Percentiles rank a stretch among this genome's conserved stretches.
Evolutionary conservation across 2,888 invertebrate species (phyloP).

Genomic region (Cerceris ruficornis): DNA sequence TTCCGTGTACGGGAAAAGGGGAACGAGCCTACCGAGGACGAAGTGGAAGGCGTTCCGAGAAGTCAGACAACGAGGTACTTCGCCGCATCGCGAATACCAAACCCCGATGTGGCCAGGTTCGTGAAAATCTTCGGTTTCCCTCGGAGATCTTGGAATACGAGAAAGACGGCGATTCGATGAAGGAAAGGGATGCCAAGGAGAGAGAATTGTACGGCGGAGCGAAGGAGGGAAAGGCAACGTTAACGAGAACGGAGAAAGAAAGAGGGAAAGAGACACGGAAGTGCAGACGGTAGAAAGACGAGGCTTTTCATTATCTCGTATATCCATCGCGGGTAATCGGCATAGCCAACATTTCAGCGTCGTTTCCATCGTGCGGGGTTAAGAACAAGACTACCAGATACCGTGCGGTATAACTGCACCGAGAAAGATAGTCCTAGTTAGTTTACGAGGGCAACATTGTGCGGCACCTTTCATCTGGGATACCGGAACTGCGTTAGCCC

Average conservation of each 20-base stretch:
- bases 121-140: slow-evolving; percentile 40
- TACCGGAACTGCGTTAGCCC: slow-evolving; percentile 43
- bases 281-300: slow-evolving; percentile 61
- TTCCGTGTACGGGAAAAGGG: slow-evolving; percentile 10
- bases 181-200: slow-evolving; percentile 2
- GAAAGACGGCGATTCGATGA: slow-evolving; percentile 13
- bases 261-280: slow-evolving; percentile 65
- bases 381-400: slow-evolving; percentile 21
- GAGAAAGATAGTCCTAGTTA: slow-evolving; percentile 53
- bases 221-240: slow-evolving; percentile 2
- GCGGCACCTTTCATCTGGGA: slow-evolving; percentile 75
- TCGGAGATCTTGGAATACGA: slow-evolving; percentile 17
- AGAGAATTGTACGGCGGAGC: slow-evolving; percentile 4
- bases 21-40: neutral
- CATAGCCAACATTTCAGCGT: slow-evolving; percentile 72
- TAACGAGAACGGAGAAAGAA: slow-evolving; percentile 8
- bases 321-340: slow-evolving; percentile 76
- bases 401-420: slow-evolving; percentile 3
- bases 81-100: slow-evolving; percentile 26
- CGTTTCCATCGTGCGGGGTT: slow-evolving; percentile 48
- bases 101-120: slow-evolving; percentile 14
- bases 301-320: slow-evolving; percentile 75
- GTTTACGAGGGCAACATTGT: slow-evolving; percentile 75
- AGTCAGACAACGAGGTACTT: slow-evolving; percentile 22
- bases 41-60: slow-evolving; percentile 31